Conservation (phyloP, 2,113 vertebrate species). For the Gasterosteus aculeatus region DNA sequence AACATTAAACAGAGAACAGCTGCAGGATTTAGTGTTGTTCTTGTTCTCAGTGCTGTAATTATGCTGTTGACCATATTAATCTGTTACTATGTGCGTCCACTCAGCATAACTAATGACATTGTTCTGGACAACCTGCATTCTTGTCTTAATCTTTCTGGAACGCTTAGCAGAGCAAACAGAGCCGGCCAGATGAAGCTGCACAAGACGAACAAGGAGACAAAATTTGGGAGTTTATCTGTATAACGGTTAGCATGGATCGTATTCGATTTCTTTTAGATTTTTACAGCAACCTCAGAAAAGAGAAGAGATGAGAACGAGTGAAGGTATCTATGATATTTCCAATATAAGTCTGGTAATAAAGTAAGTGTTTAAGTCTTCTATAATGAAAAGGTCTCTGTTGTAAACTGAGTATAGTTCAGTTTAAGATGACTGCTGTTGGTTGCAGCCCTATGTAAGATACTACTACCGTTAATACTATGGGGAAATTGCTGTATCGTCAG, state of each 20-base stretch:
- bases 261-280: not conserved
- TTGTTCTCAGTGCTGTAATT: conserved; percentile 53
- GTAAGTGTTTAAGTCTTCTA: not conserved
- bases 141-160: conserved; percentile 43
- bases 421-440: not conserved
- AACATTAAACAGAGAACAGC: conserved; percentile 49
- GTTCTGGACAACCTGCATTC: conserved; percentile 56
- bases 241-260: not conserved
- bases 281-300: not conserved
- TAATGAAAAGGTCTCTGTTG: not conserved
- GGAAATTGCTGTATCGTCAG: not conserved
- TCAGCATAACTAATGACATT: conserved; percentile 69
- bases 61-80: conserved; percentile 66
- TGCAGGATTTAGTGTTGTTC: conserved; percentile 67
- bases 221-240: conserved; percentile 3
- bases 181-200: conserved; percentile 27
- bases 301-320: not conserved
- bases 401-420: not conserved
- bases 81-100: conserved; percentile 55
- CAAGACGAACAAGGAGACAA: not conserved
- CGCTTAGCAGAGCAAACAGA: conserved; percentile 37
- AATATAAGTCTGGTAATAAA: not conserved
- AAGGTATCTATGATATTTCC: not conserved
- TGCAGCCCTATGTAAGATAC: not conserved
- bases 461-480: not conserved